A percentile compares a stretch with the other conserved stretches of the same genome.
These are phyloP conservation scores for Camponotus vicinus DNA, from an alignment of 1,140 invertebrate genomes.

Conservation along the genomic window DNA sequence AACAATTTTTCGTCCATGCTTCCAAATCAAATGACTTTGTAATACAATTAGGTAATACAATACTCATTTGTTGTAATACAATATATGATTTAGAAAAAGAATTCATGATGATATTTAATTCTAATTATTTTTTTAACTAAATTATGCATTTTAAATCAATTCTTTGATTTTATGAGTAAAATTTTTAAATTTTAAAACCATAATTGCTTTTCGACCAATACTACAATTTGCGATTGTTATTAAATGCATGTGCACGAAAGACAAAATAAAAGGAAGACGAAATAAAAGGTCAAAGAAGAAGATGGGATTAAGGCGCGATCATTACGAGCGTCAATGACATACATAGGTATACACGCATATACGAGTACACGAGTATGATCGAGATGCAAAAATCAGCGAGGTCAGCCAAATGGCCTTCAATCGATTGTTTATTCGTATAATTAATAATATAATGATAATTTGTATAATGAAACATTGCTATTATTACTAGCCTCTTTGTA, in stretches of 20 bases:
- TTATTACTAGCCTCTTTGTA: not conserved
- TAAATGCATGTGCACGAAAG: constrained; percentile 17
- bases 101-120: not conserved
- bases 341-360: not conserved
- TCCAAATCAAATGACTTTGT: not conserved
- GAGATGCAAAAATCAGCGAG: constrained; percentile 54
- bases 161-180: not conserved
- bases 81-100: not conserved
- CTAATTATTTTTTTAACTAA: constrained; percentile 10
- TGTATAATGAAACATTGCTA: constrained; percentile 31
- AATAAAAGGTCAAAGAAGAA: not conserved
- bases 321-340: constrained; percentile 26
- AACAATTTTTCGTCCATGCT: not conserved
- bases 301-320: constrained; percentile 27
- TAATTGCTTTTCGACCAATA: constrained; percentile 34
- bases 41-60: not conserved
- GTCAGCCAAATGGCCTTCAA: constrained; percentile 63
- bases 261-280: not conserved
- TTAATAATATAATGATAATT: not conserved
- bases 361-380: constrained; percentile 44
- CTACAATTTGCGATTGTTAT: constrained; percentile 29
- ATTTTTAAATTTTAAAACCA: not conserved
- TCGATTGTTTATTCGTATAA: constrained; percentile 67
- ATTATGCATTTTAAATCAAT: constrained; percentile 37
- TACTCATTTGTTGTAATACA: no score